These are phyloP conservation scores for Drosophila rellima DNA, from an alignment of 2,888 invertebrate genomes.

Conservation along the genomic window DNA sequence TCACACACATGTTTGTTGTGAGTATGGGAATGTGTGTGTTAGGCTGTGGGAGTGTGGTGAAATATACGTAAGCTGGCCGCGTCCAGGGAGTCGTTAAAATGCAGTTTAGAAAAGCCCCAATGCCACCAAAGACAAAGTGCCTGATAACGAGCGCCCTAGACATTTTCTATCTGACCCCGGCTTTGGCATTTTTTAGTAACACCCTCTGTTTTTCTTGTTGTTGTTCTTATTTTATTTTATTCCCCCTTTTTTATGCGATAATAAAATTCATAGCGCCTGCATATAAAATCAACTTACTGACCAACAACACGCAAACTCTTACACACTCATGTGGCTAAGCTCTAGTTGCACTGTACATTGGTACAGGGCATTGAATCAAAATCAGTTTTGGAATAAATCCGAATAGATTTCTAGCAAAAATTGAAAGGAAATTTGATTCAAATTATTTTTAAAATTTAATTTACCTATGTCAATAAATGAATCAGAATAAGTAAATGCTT, in stretches of 20 bases:
- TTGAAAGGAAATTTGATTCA: background rate
- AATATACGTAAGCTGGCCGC: conserved; percentile 44
- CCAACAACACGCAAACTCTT: conserved; percentile 39
- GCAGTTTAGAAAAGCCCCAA: conserved; percentile 69
- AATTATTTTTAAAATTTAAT: too few species aligned
- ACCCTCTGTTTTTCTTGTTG: conserved; percentile 4
- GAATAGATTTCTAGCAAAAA: background rate
- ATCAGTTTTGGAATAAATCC: too few species aligned
- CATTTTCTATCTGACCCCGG: conserved; percentile 32
- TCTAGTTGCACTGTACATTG: conserved; percentile 45
- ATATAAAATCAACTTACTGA: conserved; percentile 63
- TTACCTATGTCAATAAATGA: too few species aligned
- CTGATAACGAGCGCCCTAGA: conserved; percentile 62
- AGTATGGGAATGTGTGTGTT: conserved; percentile 7
- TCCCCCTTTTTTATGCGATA: conserved; percentile 60
- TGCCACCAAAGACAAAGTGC: conserved; percentile 63
- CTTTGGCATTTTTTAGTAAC: conserved; percentile 24
- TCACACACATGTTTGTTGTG: conserved; percentile 9
- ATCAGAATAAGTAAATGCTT: too few species aligned
- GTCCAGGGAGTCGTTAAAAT: conserved; percentile 77
- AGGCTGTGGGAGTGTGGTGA: conserved; percentile 23
- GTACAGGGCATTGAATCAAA: background rate
- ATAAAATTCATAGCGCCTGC: conserved; percentile 68
- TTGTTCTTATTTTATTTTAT: conserved; percentile 19
- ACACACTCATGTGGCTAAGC: conserved; percentile 21